Evolutionary conservation across 2,113 vertebrate genomes (phyloP).

Genomic region (Prunella fulvescens): DNA sequence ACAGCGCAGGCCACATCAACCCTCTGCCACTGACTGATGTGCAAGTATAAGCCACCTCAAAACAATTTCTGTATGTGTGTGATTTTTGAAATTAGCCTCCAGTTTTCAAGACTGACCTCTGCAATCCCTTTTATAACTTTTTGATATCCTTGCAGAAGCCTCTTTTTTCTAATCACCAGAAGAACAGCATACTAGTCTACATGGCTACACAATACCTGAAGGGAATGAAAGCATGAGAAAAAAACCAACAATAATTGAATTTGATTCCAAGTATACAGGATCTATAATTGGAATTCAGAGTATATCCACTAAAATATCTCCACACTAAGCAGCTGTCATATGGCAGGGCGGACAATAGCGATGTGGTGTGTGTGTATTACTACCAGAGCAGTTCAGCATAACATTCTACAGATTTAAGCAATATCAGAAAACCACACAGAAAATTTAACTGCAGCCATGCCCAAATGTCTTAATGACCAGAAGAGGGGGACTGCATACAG

Average conservation of each 20-base stretch:
- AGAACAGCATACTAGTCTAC: neutral
- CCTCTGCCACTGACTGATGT: neutral
- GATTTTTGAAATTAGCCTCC: neutral
- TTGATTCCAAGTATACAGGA: neutral
- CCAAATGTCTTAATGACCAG: neutral
- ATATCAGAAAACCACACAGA: neutral
- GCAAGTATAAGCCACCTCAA: neutral
- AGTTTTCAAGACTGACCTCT: neutral
- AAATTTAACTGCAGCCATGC: neutral
- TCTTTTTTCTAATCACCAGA: neutral
- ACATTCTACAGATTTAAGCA: neutral
- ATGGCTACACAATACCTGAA: neutral
- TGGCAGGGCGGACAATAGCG: rapidly evolving
- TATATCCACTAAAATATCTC: neutral
- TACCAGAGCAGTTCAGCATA: neutral
- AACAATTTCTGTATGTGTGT: neutral
- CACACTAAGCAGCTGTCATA: neutral
- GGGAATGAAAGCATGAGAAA: neutral
- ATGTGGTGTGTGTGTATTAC: neutral
- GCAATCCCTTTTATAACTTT: neutral
- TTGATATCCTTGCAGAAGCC: neutral
- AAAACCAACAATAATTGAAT: neutral
- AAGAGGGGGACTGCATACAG: neutral
- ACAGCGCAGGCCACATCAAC: neutral
- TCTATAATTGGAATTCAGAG: neutral